Percentiles rank a stretch among this genome's conserved stretches.
phyloP scores from a whole-genome alignment of 92 coral and sea anemone species.

The Chrysogorgia sp. region DNA sequence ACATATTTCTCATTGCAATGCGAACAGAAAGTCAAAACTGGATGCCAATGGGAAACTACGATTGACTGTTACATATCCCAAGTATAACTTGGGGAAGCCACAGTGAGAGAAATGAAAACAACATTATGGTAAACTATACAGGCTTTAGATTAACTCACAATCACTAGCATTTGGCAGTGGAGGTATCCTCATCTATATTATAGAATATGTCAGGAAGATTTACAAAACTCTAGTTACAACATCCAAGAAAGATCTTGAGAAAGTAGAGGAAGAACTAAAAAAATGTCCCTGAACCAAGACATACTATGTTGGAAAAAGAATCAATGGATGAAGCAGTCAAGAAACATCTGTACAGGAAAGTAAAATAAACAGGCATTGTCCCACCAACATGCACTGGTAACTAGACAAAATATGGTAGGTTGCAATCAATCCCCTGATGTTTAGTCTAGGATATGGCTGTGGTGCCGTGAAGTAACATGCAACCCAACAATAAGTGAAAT shows the following conservation, averaged over 20 bases:
- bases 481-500: too few relatives aligned
- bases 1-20: constrained; percentile 2
- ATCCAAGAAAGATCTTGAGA: constrained; percentile 9
- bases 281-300: constrained; percentile 1
- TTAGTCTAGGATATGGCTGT: too few relatives aligned
- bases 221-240: not conserved
- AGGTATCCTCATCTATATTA: not conserved
- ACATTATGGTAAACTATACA: not conserved
- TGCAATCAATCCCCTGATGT: too few relatives aligned
- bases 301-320: not conserved
- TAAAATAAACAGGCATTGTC: constrained; percentile 45
- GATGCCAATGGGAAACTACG: not conserved
- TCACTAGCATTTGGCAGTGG: not conserved
- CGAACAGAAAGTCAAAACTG: not conserved
- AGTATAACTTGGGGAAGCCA: not conserved
- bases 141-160: not conserved
- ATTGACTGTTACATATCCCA: not conserved
- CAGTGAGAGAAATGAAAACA: constrained; percentile 6
- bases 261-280: constrained; percentile 8
- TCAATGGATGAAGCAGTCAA: not conserved
- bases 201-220: not conserved
- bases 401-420: not conserved
- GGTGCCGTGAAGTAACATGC: too few relatives aligned
- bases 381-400: constrained; percentile 69
- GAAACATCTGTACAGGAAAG: constrained; percentile 15